These are phyloP conservation scores for Nomada hirtipes DNA, from an alignment of 2,888 invertebrate genomes.

Conservation along the genomic window DNA sequence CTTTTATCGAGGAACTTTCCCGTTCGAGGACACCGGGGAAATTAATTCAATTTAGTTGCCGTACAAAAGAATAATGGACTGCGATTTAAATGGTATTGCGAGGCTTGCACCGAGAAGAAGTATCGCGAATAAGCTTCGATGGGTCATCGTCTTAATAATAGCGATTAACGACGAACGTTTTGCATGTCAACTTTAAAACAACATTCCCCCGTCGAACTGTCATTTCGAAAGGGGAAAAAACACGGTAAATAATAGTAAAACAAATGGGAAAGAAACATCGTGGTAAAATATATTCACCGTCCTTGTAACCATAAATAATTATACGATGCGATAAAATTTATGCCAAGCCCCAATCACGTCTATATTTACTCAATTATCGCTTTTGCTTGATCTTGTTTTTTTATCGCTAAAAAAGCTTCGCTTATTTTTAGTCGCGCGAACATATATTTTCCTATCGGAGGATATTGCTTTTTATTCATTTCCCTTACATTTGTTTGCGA, in stretches of 20 bases:
- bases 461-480: background rate
- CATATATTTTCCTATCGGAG: background rate
- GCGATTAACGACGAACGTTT: background rate
- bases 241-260: too few species aligned
- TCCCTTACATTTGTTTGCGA: too few species aligned
- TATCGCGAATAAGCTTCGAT: conserved; percentile 7
- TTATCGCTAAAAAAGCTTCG: background rate
- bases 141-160: conserved; percentile 29
- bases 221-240: background rate
- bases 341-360: background rate
- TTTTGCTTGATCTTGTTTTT: background rate
- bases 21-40: conserved; percentile 38
- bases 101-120: conserved; percentile 9
- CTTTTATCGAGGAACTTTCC: conserved; percentile 49
- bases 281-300: background rate
- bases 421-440: background rate
- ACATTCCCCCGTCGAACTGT: background rate
- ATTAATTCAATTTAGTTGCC: conserved; percentile 48
- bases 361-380: background rate
- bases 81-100: conserved; percentile 33
- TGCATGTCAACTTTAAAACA: background rate
- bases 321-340: background rate
- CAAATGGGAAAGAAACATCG: too few species aligned
- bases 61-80: conserved; percentile 54
- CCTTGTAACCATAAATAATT: conserved; percentile 4